Conservation (phyloP, 2,888 invertebrate genomes). For the Harpalus rubripes region DNA sequence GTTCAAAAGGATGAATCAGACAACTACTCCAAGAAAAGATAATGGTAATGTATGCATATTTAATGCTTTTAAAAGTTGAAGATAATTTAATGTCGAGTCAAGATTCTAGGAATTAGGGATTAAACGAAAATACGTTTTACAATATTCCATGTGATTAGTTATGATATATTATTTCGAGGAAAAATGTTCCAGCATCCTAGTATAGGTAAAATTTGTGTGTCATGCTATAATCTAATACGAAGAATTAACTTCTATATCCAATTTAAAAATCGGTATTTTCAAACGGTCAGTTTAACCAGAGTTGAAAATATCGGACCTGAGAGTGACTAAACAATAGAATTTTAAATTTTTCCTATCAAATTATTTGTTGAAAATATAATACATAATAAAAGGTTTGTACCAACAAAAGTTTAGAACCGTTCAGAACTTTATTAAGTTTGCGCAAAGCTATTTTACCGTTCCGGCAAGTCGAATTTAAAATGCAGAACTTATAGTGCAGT, state of each 20-base stretch:
- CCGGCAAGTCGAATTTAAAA: no score
- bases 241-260: no score
- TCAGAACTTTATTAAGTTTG: no score
- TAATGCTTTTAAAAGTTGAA: not conserved
- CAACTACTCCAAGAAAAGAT: not conserved
- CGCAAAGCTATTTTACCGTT: no score
- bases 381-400: no score
- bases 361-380: not conserved
- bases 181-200: not conserved
- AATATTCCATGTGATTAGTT: not conserved
- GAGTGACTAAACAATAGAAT: not conserved
- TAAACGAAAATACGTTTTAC: not conserved
- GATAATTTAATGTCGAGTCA: not conserved
- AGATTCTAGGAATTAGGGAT: not conserved
- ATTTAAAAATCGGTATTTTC: no score
- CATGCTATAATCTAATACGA: not conserved
- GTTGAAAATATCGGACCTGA: no score
- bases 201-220: not conserved
- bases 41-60: not conserved
- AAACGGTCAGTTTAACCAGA: no score
- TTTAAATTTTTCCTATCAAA: not conserved
- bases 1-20: not conserved
- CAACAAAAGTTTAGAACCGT: no score
- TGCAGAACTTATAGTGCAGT: no score
- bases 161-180: no score